These are phyloP conservation scores for Hydrochoerus hydrochaeris DNA, from an alignment of 2,113 vertebrate species.

Conservation along the genomic window DNA sequence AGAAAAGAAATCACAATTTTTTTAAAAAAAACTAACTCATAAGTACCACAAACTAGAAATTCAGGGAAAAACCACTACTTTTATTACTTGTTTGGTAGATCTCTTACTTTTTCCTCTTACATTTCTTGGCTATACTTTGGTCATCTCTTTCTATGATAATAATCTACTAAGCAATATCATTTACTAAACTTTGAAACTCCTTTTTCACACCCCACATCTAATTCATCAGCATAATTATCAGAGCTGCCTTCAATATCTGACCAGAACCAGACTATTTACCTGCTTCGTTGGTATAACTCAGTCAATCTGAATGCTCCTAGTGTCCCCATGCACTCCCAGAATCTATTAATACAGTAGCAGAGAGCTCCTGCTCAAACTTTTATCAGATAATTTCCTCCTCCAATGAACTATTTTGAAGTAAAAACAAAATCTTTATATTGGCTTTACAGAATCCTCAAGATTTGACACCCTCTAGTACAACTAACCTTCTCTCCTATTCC, in stretches of 20 bases:
- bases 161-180: constrained; percentile 28
- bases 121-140: constrained; percentile 8
- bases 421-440: constrained; percentile 26
- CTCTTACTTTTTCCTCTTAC: not conserved
- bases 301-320: not conserved
- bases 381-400: not conserved
- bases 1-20: not conserved
- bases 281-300: not conserved
- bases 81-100: not conserved
- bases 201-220: not conserved
- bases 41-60: constrained; percentile 24
- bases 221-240: not conserved
- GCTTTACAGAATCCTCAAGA: not conserved
- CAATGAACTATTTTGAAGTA: not conserved
- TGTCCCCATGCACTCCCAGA: not conserved
- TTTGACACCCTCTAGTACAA: not conserved
- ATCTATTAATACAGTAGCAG: not conserved
- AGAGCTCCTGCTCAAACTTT: not conserved
- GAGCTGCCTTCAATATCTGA: constrained; percentile 32
- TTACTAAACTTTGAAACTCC: not conserved
- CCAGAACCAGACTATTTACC: not conserved
- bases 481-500: not conserved
- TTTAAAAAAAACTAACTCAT: not conserved
- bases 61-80: not conserved
- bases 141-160: not conserved